Evolutionary conservation across 2,888 invertebrate species (phyloP).

Genomic region (Nematopogon swammerdamellus): DNA sequence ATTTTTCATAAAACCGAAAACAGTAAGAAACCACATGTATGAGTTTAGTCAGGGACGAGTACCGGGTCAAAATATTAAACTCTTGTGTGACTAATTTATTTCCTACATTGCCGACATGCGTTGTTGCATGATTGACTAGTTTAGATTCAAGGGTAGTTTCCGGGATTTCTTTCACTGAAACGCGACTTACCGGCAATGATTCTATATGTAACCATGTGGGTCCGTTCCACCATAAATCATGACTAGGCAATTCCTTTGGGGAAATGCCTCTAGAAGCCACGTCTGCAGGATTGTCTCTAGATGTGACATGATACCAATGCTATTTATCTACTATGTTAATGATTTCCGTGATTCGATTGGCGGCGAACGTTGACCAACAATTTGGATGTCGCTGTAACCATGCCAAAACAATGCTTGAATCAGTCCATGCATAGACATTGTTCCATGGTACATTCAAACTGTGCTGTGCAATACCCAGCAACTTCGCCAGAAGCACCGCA

Average conservation of each 20-base stretch:
- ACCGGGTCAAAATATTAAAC: not conserved
- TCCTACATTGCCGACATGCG: too few relatives aligned
- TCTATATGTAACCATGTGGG: not conserved
- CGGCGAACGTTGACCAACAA: constrained; percentile 15
- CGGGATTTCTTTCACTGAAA: not conserved
- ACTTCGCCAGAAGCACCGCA: constrained; percentile 13
- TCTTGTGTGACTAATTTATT: too few relatives aligned
- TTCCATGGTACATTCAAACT: constrained; percentile 6
- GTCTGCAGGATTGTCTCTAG: constrained; percentile 9
- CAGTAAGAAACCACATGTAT: not conserved
- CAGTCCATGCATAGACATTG: constrained; percentile 12
- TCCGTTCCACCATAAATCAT: constrained; percentile 4
- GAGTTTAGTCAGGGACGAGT: not conserved
- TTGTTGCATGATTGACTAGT: not conserved
- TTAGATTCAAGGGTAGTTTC: not conserved
- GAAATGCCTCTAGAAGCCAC: constrained; percentile 8
- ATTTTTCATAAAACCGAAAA: not conserved
- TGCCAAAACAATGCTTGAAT: constrained; percentile 13
- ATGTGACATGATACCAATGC: constrained; percentile 8
- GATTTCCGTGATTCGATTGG: constrained; percentile 13
- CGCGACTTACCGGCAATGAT: not conserved
- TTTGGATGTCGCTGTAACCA: constrained; percentile 12
- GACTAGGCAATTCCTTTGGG: not conserved
- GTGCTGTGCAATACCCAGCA: constrained; percentile 6
- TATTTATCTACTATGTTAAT: constrained; percentile 2